Conservation (phyloP, 2,797 vertebrate genomes). For the Peromyscus attwateri region DNA sequence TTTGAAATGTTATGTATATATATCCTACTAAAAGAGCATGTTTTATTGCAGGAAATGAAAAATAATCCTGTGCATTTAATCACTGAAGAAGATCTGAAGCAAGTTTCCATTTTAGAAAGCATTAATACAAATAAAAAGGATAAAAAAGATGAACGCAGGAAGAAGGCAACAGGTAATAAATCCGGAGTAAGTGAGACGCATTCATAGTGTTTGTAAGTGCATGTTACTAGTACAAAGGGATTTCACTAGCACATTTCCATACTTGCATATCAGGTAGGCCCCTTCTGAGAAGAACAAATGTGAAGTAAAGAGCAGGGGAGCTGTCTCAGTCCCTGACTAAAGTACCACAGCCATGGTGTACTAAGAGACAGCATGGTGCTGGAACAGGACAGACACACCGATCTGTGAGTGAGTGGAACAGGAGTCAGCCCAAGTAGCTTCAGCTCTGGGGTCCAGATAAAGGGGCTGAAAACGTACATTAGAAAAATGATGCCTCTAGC, state of each 20-base stretch:
- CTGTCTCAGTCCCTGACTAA: not conserved
- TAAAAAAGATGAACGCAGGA: slow-evolving; percentile 95
- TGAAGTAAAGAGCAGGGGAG: too few species aligned
- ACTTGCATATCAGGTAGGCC: not conserved
- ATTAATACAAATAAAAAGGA: slow-evolving; percentile 91
- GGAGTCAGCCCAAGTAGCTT: too few species aligned
- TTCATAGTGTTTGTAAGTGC: not conserved
- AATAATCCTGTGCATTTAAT: slow-evolving; percentile 95
- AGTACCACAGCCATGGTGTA: not conserved
- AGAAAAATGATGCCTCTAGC: not conserved
- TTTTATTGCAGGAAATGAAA: slow-evolving; percentile 93
- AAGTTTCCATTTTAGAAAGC: slow-evolving; percentile 89
- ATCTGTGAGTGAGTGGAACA: not conserved
- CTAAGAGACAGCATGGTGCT: not conserved
- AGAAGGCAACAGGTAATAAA: slow-evolving; percentile 92
- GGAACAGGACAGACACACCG: not conserved
- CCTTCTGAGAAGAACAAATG: too few species aligned
- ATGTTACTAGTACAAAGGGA: not conserved
- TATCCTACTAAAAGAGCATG: not conserved
- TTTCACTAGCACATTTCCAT: too few species aligned
- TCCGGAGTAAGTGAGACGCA: not conserved
- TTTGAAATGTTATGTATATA: not conserved
- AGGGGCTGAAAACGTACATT: not conserved
- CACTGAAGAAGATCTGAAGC: slow-evolving; percentile 96
- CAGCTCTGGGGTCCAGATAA: not conserved